phyloP scores from a whole-genome alignment of 1,140 invertebrate species.

The Druon quercuslanigerum region DNA sequence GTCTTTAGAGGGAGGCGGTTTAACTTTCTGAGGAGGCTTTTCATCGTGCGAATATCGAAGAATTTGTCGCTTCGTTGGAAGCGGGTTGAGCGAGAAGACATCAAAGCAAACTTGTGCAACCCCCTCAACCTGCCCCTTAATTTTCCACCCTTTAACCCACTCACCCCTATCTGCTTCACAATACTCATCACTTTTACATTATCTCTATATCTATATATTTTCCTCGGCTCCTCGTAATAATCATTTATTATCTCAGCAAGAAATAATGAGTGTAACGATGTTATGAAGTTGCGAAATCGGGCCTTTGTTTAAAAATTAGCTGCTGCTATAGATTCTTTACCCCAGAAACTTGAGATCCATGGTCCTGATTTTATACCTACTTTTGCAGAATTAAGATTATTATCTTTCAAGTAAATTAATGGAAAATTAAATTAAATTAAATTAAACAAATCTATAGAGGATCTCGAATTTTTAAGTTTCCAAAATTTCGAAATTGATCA shows the following conservation, averaged over 20 bases:
- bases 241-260: conserved; percentile 72
- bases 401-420: not conserved
- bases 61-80: conserved; percentile 74
- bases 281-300: conserved; percentile 68
- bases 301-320: conserved; percentile 76
- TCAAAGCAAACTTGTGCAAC: conserved; percentile 66
- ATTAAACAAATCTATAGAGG: too few relatives aligned
- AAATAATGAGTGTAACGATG: conserved; percentile 66
- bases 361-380: not conserved
- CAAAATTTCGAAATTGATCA: too few relatives aligned
- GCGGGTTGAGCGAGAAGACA: conserved; percentile 67
- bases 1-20: conserved; percentile 45
- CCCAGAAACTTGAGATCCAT: not conserved
- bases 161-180: conserved; percentile 1
- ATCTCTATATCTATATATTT: conserved; percentile 28
- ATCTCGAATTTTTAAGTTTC: too few relatives aligned
- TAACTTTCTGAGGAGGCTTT: conserved; percentile 64
- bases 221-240: conserved; percentile 62
- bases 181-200: not conserved
- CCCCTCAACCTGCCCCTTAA: conserved; percentile 42
- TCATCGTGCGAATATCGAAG: conserved; percentile 74
- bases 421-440: too few relatives aligned
- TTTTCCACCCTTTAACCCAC: conserved; percentile 34
- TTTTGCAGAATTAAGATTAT: not conserved
- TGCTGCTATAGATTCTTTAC: conserved; percentile 41